Evolutionary conservation across 2,113 vertebrate genomes (phyloP).

Genomic region (Daubentonia madagascariensis): DNA sequence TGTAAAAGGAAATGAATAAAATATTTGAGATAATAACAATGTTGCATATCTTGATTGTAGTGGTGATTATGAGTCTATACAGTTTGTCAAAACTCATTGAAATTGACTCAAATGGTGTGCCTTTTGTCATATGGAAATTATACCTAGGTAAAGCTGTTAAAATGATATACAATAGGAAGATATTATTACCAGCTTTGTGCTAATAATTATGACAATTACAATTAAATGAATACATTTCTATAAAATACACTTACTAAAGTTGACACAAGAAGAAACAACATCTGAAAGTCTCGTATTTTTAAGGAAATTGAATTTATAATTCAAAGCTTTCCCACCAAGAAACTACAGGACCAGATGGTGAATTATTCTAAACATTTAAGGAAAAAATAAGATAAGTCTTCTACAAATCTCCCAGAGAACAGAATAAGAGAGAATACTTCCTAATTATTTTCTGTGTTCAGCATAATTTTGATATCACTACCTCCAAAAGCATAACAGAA

Average conservation of each 20-base stretch:
- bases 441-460: neutral
- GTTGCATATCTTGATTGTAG: neutral
- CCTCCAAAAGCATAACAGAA: neutral
- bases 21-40: neutral
- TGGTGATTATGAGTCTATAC: neutral
- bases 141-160: neutral
- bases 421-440: neutral
- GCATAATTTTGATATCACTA: neutral
- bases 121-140: neutral
- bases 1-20: neutral
- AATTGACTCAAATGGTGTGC: neutral
- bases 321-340: neutral
- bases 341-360: neutral
- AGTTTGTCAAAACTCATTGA: neutral
- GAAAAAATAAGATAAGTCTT: neutral
- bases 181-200: neutral
- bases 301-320: neutral
- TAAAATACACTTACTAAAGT: neutral
- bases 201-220: neutral
- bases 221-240: neutral
- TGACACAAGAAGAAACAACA: neutral
- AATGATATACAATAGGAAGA: neutral
- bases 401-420: neutral
- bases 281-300: neutral
- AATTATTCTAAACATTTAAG: neutral